These are phyloP conservation scores for Theristicus caerulescens DNA, from an alignment of 2,113 vertebrate genomes.

Conservation along the genomic window DNA sequence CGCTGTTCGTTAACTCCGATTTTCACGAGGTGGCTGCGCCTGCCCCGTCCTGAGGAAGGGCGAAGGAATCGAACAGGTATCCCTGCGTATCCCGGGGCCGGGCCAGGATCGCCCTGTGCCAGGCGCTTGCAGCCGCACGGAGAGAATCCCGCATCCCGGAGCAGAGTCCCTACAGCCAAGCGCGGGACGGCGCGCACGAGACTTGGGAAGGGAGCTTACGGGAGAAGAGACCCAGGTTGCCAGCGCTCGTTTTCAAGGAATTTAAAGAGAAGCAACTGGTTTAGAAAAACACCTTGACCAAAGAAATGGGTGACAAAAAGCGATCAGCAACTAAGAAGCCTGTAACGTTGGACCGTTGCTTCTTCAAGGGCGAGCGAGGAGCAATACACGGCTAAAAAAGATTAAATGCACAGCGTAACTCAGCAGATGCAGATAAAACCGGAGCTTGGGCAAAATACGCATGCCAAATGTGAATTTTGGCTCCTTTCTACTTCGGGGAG, in stretches of 20 bases:
- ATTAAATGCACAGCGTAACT: neutral
- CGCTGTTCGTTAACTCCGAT: neutral
- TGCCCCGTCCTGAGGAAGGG: neutral
- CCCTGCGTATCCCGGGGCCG: rapidly evolving
- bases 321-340: neutral
- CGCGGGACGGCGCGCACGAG: rapidly evolving
- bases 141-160: neutral
- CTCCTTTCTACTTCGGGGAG: neutral
- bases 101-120: neutral
- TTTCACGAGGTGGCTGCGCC: neutral
- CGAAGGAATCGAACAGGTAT: neutral
- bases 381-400: neutral
- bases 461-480: neutral
- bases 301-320: neutral
- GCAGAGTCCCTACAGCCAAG: rapidly evolving
- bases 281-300: neutral
- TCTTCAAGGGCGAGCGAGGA: neutral
- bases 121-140: neutral
- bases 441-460: neutral
- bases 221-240: too few relatives aligned
- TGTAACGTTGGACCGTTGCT: neutral
- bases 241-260: rapidly evolving
- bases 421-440: neutral
- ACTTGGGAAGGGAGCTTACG: rapidly evolving
- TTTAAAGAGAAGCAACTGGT: neutral